Percentiles rank a stretch among this genome's conserved stretches.
Conservation (phyloP, 2,888 invertebrate genomes). For the Volucella zonaria region DNA sequence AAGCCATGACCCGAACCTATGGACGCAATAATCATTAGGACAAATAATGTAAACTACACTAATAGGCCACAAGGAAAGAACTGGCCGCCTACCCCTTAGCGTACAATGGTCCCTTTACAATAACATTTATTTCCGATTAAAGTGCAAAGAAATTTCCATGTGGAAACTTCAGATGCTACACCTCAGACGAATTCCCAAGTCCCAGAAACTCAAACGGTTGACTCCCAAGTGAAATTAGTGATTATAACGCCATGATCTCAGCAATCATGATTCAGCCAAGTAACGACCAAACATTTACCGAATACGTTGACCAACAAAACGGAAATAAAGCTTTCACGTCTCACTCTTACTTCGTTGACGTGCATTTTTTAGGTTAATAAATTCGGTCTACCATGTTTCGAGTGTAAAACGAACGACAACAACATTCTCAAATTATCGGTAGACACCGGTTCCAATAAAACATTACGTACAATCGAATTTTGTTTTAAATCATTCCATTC, state of each 20-base stretch:
- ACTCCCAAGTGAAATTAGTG: too few relatives aligned
- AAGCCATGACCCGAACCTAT: neutral
- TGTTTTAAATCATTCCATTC: too few relatives aligned
- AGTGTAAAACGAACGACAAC: slow-evolving; percentile 4
- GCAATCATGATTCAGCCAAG: too few relatives aligned
- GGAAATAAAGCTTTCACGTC: neutral
- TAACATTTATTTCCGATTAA: neutral
- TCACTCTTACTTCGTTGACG: too few relatives aligned
- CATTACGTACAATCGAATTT: neutral
- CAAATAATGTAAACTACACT: slow-evolving; percentile 1
- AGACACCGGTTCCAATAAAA: too few relatives aligned
- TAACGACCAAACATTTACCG: too few relatives aligned
- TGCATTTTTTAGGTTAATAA: neutral
- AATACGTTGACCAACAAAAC: too few relatives aligned
- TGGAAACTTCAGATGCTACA: too few relatives aligned
- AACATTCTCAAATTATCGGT: neutral
- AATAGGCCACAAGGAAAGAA: neutral
- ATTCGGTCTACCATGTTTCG: slow-evolving; percentile 10
- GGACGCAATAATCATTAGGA: slow-evolving; percentile 12
- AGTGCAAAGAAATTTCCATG: slow-evolving; percentile 17
- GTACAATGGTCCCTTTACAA: neutral
- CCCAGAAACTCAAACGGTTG: neutral
- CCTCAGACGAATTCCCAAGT: neutral
- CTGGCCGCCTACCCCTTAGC: neutral
- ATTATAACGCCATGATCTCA: too few relatives aligned